Percentiles rank a stretch among this genome's conserved stretches.
Conservation (phyloP, 53 echinoderm and acorn worm species). For the Hippasteria phrygiana region DNA sequence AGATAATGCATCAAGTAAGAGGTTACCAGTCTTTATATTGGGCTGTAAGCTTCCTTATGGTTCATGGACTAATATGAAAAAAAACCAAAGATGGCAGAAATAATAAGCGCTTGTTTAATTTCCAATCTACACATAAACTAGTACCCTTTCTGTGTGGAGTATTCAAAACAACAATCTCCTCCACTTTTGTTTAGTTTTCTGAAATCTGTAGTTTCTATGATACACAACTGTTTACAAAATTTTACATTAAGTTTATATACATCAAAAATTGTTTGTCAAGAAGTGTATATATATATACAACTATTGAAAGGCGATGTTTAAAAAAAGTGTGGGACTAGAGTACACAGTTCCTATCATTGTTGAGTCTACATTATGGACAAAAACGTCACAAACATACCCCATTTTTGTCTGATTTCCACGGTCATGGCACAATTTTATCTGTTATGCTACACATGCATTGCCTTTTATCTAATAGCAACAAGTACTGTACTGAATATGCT, state of each 20-base stretch:
- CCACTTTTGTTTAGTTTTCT: not conserved
- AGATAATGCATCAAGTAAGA: too few relatives aligned
- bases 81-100: not conserved
- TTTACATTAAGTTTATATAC: conserved; percentile 43
- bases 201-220: not conserved
- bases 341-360: not conserved
- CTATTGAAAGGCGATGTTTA: not conserved
- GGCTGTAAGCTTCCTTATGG: too few relatives aligned
- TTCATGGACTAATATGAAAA: not conserved
- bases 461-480: not conserved
- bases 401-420: not conserved
- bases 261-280: not conserved
- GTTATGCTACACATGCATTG: not conserved
- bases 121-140: conserved; percentile 37
- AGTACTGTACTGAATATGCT: conserved; percentile 27
- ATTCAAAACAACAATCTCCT: not conserved
- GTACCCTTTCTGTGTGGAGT: conserved; percentile 29
- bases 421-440: not conserved
- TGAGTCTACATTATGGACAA: not conserved
- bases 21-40: too few relatives aligned
- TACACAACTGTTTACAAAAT: conserved; percentile 52
- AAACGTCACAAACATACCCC: not conserved
- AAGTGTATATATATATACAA: conserved; percentile 7
- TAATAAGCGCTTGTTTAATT: not conserved
- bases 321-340: not conserved